phyloP scores from a whole-genome alignment of 2,888 invertebrate species.

The Elmis aenea region DNA sequence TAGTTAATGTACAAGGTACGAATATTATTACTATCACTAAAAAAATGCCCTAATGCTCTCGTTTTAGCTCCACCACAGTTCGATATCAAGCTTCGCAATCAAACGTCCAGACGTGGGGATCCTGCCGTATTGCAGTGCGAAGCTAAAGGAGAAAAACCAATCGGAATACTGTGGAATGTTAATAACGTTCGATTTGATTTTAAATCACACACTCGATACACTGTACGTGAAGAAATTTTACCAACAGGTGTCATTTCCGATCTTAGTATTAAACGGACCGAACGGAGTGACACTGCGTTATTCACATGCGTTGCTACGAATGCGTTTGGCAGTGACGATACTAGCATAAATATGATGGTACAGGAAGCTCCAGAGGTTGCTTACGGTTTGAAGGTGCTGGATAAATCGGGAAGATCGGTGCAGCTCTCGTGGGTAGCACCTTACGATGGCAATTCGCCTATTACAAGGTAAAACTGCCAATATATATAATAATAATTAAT shows the following conservation, averaged over 20 bases:
- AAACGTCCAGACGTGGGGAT: constrained; percentile 85
- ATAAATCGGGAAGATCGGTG: constrained; percentile 86
- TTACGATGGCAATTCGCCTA: constrained; percentile 86
- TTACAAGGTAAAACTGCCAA: constrained; percentile 66
- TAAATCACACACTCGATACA: constrained; percentile 83
- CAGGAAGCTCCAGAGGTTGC: constrained; percentile 90
- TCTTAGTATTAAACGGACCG: constrained; percentile 83
- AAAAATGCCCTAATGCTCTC: too few relatives aligned
- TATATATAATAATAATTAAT: too few relatives aligned
- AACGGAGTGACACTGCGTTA: constrained; percentile 81
- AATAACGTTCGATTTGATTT: constrained; percentile 88
- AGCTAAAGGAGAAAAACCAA: constrained; percentile 91
- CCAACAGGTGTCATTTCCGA: constrained; percentile 85
- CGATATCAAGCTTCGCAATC: constrained; percentile 85
- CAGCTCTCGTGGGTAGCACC: constrained; percentile 90
- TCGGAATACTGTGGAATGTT: constrained; percentile 92
- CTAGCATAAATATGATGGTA: constrained; percentile 92
- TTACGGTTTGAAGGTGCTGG: constrained; percentile 79
- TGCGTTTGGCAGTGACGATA: constrained; percentile 89
- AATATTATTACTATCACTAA: too few relatives aligned
- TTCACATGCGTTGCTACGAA: constrained; percentile 92
- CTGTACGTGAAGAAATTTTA: constrained; percentile 81
- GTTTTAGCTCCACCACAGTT: constrained; percentile 83
- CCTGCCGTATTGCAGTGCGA: constrained; percentile 88
- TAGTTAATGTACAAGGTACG: constrained; percentile 87